Percentiles rank a stretch among this genome's conserved stretches.
Conservation (phyloP, 2,113 vertebrate species). For the Arvicanthis niloticus region DNA sequence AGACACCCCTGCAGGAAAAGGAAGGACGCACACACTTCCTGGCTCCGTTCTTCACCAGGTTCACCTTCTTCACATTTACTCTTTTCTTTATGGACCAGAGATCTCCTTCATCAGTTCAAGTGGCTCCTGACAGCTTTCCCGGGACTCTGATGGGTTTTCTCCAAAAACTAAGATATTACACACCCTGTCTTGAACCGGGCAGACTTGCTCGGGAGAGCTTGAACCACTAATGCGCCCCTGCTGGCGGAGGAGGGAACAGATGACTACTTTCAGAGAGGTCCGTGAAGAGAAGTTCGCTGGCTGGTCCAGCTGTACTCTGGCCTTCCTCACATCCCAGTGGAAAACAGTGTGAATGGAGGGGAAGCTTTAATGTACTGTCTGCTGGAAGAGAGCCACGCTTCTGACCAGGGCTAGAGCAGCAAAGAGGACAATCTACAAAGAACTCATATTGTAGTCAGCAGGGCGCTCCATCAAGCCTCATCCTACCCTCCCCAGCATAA, state of each 20-base stretch:
- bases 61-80: fast-evolving
- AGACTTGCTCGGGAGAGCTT: background rate
- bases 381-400: background rate
- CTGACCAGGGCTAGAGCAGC: background rate
- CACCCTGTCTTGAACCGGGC: background rate
- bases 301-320: background rate
- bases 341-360: background rate
- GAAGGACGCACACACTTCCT: background rate
- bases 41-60: background rate
- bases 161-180: background rate
- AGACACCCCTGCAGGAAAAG: background rate
- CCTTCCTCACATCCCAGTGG: background rate
- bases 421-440: background rate
- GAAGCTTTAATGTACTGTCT: background rate
- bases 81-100: background rate
- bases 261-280: background rate
- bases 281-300: background rate
- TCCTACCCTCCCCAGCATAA: background rate
- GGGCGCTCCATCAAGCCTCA: background rate
- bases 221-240: background rate
- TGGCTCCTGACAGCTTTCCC: background rate
- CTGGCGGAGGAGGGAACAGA: background rate
- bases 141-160: background rate
- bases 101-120: background rate
- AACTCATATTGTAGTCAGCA: background rate